Evolutionary conservation across 2,113 vertebrate species (phyloP).

Genomic region (Rhagologus leucostigma): DNA sequence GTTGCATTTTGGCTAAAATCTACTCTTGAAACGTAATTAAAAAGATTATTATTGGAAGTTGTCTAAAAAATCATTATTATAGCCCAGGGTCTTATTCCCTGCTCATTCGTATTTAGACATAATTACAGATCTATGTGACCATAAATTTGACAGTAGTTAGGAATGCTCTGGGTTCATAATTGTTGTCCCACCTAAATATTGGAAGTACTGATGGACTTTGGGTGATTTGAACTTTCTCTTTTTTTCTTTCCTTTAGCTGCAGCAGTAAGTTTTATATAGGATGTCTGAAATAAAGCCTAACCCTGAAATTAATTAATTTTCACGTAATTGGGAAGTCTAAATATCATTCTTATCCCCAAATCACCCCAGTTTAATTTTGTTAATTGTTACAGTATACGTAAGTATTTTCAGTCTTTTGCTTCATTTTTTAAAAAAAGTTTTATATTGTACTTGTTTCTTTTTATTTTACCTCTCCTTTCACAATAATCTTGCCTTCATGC

Average conservation of each 20-base stretch:
- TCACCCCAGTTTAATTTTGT: background rate
- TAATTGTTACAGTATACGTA: background rate
- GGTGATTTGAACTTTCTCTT: background rate
- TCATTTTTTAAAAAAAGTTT: background rate
- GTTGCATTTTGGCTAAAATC: background rate
- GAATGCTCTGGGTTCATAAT: background rate
- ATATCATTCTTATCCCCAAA: background rate
- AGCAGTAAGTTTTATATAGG: background rate
- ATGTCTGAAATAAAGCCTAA: background rate
- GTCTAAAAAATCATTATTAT: background rate
- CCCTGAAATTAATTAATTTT: background rate
- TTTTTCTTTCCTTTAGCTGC: background rate
- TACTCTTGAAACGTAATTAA: background rate
- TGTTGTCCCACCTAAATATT: background rate
- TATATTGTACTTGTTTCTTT: background rate
- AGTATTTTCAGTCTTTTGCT: background rate
- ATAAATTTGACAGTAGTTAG: background rate
- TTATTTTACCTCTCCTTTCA: background rate
- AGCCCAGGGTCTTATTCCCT: background rate
- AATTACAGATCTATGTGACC: background rate
- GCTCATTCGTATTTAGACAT: accelerated
- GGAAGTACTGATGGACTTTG: background rate
- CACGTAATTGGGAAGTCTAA: background rate
- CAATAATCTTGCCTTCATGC: background rate
- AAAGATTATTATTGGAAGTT: background rate